Percentiles rank a stretch among this genome's conserved stretches.
phyloP scores from a whole-genome alignment of 2,113 vertebrate species.

The Varanus salvator region DNA sequence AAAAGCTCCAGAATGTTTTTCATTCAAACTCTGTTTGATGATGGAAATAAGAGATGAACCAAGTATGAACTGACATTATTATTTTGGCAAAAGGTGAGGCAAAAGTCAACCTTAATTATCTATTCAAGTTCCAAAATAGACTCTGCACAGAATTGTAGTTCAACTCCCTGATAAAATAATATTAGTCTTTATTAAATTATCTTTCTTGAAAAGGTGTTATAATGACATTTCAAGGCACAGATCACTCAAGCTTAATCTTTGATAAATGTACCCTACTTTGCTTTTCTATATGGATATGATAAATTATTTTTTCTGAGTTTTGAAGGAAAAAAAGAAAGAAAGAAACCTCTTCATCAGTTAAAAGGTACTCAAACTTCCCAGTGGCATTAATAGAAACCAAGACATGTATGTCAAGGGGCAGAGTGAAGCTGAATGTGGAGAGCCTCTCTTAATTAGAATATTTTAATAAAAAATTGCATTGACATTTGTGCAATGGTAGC shows the following conservation, averaged over 20 bases:
- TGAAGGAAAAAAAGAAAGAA: neutral
- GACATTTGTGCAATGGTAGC: conserved; percentile 34
- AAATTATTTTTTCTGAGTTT: neutral
- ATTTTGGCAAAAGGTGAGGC: neutral
- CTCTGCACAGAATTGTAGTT: neutral
- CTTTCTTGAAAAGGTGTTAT: neutral
- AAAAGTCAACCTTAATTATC: neutral
- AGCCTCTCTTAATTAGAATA: conserved; percentile 35
- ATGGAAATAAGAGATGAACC: neutral
- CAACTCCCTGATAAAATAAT: neutral
- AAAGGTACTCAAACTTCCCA: neutral
- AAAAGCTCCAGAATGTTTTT: neutral
- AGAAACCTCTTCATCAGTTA: neutral
- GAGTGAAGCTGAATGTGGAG: conserved; percentile 24
- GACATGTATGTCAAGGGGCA: conserved; percentile 10
- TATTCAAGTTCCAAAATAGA: neutral
- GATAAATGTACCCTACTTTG: neutral
- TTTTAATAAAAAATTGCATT: conserved; percentile 34
- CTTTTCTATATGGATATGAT: neutral
- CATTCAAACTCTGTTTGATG: neutral
- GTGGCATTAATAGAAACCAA: neutral
- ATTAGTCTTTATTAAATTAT: neutral
- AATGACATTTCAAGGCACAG: neutral
- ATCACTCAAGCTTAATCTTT: neutral
- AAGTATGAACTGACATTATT: neutral